phyloP scores from a whole-genome alignment of 2,797 vertebrate genomes.

The Malacoctenus gilli region DNA sequence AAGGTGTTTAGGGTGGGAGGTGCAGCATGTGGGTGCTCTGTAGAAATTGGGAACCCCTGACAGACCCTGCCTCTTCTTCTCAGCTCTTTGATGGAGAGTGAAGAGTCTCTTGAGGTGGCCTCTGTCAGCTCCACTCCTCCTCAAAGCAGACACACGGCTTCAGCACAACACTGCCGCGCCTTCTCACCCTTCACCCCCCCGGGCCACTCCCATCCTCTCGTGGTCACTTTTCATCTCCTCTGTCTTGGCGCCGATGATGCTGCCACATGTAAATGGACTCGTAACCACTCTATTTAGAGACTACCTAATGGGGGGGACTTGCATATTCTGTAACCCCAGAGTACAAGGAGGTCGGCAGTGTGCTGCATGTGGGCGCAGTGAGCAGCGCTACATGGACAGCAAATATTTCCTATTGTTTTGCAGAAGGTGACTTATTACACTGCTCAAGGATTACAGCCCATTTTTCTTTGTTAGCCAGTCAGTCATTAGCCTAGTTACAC shows the following conservation, averaged over 20 bases:
- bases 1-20: conserved; percentile 80
- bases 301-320: conserved; percentile 43
- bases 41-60: conserved; percentile 80
- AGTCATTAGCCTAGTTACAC: conserved; percentile 85
- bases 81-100: conserved; percentile 82
- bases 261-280: conserved; percentile 65
- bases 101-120: conserved; percentile 84
- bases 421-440: conserved; percentile 76
- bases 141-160: conserved; percentile 74
- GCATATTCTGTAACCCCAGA: conserved; percentile 55
- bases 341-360: conserved; percentile 42
- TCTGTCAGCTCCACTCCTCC: conserved; percentile 82
- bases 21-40: conserved; percentile 76
- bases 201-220: conserved; percentile 73
- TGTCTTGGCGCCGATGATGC: conserved; percentile 37
- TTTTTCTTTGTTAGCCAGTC: conserved; percentile 84
- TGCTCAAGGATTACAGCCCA: conserved; percentile 70
- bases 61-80: conserved; percentile 85
- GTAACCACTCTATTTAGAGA: conserved; percentile 63
- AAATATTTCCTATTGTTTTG: conserved; percentile 43
- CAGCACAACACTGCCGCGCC: conserved; percentile 63
- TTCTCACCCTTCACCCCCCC: conserved; percentile 75
- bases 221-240: conserved; percentile 75
- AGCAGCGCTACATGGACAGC: conserved; percentile 50
- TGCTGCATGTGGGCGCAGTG: conserved; percentile 26